Conservation (phyloP, 2,888 invertebrate genomes). For the Colostygia pectinataria region DNA sequence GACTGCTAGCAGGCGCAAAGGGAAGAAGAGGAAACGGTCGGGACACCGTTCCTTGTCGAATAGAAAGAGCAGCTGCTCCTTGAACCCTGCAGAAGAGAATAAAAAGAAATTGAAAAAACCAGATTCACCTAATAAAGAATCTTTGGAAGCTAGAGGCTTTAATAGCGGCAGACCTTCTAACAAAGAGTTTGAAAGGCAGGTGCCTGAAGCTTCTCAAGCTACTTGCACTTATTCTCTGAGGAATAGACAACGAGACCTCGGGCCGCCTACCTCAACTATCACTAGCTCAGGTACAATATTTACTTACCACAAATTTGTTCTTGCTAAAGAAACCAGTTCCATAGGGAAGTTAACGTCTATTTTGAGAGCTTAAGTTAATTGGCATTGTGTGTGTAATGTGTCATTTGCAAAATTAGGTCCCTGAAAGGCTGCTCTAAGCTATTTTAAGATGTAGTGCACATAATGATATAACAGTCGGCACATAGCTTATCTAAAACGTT, state of each 20-base stretch:
- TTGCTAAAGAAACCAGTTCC: too few species aligned
- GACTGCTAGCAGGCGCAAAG: constrained; percentile 67
- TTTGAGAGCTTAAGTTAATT: constrained; percentile 5
- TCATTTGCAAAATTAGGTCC: constrained; percentile 12
- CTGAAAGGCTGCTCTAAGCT: constrained; percentile 22
- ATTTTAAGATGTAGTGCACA: constrained; percentile 39
- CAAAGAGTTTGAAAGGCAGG: constrained; percentile 59
- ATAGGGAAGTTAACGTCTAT: constrained; percentile 4
- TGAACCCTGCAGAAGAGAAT: constrained; percentile 65
- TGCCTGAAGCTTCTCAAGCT: constrained; percentile 44
- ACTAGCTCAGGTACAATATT: constrained; percentile 64
- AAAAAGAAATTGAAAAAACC: constrained; percentile 78
- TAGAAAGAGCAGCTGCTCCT: constrained; percentile 62
- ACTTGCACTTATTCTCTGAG: constrained; percentile 61
- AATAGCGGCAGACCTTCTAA: constrained; percentile 50
- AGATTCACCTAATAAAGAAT: constrained; percentile 70
- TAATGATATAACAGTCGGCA: constrained; percentile 39
- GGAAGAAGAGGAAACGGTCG: constrained; percentile 75
- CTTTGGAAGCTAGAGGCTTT: constrained; percentile 51
- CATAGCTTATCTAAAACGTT: constrained; percentile 62
- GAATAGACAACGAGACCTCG: constrained; percentile 61
- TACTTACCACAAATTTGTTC: background rate
- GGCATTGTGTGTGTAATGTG: constrained; percentile 7
- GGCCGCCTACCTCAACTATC: constrained; percentile 65
- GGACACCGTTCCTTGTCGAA: constrained; percentile 67